Conservation (phyloP, 1,140 invertebrate species). For the Calycopis cecrops region DNA sequence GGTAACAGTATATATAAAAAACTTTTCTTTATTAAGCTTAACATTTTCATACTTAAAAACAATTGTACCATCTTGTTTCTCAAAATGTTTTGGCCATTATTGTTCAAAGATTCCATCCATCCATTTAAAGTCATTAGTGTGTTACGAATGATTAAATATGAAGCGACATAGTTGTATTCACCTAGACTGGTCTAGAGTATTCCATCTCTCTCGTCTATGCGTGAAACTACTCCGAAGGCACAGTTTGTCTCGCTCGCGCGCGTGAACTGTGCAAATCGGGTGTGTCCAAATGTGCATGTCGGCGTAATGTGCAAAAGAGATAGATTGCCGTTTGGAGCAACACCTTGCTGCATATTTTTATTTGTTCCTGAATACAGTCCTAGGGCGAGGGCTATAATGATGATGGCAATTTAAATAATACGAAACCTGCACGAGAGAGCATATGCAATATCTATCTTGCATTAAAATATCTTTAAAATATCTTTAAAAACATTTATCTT, state of each 20-base stretch:
- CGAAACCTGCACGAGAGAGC: conserved; percentile 1
- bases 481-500: too few species aligned
- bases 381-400: conserved; percentile 3
- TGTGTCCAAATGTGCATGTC: too few species aligned
- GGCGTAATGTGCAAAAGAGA: conserved; percentile 5
- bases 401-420: conserved; percentile 11
- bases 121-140: conserved; percentile 8
- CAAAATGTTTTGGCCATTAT: conserved; percentile 5
- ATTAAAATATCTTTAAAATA: too few species aligned
- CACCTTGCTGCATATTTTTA: conserved; percentile 2
- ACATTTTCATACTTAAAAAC: conserved; percentile 1
- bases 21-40: too few species aligned
- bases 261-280: background rate
- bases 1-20: too few species aligned
- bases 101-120: conserved; percentile 8
- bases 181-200: too few species aligned
- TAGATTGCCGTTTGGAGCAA: conserved; percentile 3
- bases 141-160: conserved; percentile 10
- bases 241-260: background rate
- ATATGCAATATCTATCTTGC: too few species aligned
- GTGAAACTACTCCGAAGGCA: background rate
- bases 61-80: background rate
- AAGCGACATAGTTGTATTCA: background rate
- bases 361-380: conserved; percentile 8
- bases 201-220: background rate